phyloP scores from a whole-genome alignment of 2,888 invertebrate species.

The Nysson spinosus region DNA sequence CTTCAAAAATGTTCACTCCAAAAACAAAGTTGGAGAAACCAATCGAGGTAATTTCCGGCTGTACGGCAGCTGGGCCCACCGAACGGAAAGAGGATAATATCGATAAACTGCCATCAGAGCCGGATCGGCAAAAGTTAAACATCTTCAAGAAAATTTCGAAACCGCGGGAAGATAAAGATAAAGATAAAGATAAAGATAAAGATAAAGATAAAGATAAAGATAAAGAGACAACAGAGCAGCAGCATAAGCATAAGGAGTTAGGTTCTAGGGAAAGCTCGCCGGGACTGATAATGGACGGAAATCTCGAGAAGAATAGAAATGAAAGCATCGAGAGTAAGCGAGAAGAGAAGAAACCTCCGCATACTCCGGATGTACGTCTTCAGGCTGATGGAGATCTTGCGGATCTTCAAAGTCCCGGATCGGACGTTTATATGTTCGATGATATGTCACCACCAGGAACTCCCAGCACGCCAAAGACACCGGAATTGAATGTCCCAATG shows the following conservation, averaged over 20 bases:
- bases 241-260: slow-evolving; percentile 74
- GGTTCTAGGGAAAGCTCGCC: slow-evolving; percentile 76
- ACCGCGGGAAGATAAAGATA: slow-evolving; percentile 83
- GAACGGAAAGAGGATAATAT: slow-evolving; percentile 80
- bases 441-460: slow-evolving; percentile 80
- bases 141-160: slow-evolving; percentile 91
- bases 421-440: slow-evolving; percentile 75
- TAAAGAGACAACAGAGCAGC: slow-evolving; percentile 74
- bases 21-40: slow-evolving; percentile 67
- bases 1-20: slow-evolving; percentile 59
- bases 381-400: slow-evolving; percentile 54
- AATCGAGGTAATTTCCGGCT: no score
- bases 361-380: slow-evolving; percentile 69
- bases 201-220: slow-evolving; percentile 81
- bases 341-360: slow-evolving; percentile 73
- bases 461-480: slow-evolving; percentile 80
- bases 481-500: slow-evolving; percentile 80
- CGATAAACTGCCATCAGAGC: slow-evolving; percentile 86
- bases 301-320: slow-evolving; percentile 64
- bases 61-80: slow-evolving; percentile 57
- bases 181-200: slow-evolving; percentile 72
- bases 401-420: slow-evolving; percentile 73
- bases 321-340: slow-evolving; percentile 53
- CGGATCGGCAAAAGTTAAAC: slow-evolving; percentile 90
- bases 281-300: slow-evolving; percentile 77